Percentiles rank a stretch among this genome's conserved stretches.
Evolutionary conservation across 2,113 vertebrate species (phyloP).

Genomic region (Dicrurus megarhynchus): DNA sequence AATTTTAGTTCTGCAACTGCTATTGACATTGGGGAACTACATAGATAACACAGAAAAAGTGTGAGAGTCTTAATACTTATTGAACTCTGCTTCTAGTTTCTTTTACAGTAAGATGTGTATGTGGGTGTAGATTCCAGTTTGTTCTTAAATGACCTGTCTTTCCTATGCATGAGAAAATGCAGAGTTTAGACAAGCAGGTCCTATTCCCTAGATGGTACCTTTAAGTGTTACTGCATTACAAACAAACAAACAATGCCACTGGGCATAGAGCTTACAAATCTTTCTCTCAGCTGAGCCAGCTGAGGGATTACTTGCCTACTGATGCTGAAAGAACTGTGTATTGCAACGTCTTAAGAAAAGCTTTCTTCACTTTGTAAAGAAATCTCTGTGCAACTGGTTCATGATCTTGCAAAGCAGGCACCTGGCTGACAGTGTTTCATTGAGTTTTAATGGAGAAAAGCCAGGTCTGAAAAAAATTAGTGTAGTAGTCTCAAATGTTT

Average conservation of each 20-base stretch:
- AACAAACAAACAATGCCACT: neutral
- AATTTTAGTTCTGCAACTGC: neutral
- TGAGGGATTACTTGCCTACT: neutral
- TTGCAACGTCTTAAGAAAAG: neutral
- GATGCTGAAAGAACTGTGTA: neutral
- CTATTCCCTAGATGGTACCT: neutral
- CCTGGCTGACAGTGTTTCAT: neutral
- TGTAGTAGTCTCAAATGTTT: neutral
- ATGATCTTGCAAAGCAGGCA: neutral
- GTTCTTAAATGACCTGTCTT: neutral
- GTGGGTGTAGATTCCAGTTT: neutral
- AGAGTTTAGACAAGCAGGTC: neutral
- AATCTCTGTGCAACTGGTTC: neutral
- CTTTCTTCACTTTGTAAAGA: constrained; percentile 7
- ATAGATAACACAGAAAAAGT: neutral
- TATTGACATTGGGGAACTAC: neutral
- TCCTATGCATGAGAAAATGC: neutral
- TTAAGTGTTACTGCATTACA: neutral
- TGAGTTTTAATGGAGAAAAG: neutral
- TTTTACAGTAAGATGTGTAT: neutral
- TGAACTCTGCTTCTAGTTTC: neutral
- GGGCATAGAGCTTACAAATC: neutral
- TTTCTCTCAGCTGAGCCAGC: neutral
- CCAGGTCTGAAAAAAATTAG: neutral
- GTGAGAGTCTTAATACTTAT: neutral